phyloP scores from a whole-genome alignment of 2,113 vertebrate genomes.

The Entelurus aequoreus region DNA sequence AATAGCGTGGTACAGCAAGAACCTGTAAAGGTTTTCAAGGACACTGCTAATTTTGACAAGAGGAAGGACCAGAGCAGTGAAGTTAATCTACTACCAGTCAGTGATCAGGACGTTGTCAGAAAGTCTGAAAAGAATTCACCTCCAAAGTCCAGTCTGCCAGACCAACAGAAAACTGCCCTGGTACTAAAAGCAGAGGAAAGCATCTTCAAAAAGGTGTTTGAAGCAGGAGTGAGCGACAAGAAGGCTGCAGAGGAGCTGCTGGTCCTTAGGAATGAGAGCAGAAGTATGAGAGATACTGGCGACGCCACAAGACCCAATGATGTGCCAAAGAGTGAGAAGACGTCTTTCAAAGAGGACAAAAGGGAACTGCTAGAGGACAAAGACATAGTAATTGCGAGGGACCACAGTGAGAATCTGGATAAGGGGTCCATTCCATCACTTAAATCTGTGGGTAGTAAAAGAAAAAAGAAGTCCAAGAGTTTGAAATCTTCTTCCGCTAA shows the following conservation, averaged over 20 bases:
- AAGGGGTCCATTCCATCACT: constrained; percentile 2
- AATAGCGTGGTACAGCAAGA: constrained; percentile 2
- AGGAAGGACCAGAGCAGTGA: constrained; percentile 8
- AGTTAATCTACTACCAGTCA: constrained; percentile 11
- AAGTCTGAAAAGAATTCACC: constrained; percentile 24
- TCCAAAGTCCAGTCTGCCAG: constrained; percentile 45
- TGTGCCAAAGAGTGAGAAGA: constrained; percentile 6
- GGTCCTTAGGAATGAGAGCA: neutral
- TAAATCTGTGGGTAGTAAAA: constrained; percentile 30
- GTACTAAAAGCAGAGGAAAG: constrained; percentile 72
- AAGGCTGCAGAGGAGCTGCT: constrained; percentile 60
- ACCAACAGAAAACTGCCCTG: constrained; percentile 59
- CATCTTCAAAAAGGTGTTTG: constrained; percentile 71
- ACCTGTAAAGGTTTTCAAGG: neutral
- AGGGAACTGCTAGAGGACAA: neutral
- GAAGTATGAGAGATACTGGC: neutral
- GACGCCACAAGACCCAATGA: neutral
- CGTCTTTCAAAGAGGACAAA: neutral
- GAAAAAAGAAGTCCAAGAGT: constrained; percentile 44
- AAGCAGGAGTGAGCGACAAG: constrained; percentile 64
- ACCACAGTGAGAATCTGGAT: neutral
- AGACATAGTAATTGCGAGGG: constrained; percentile 3
- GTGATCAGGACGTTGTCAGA: constrained; percentile 31
- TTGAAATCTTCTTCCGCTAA: neutral
- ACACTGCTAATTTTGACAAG: constrained; percentile 18